These are phyloP conservation scores for Genyomyrus donnyi DNA, from an alignment of 2,113 vertebrate species.

Conservation along the genomic window DNA sequence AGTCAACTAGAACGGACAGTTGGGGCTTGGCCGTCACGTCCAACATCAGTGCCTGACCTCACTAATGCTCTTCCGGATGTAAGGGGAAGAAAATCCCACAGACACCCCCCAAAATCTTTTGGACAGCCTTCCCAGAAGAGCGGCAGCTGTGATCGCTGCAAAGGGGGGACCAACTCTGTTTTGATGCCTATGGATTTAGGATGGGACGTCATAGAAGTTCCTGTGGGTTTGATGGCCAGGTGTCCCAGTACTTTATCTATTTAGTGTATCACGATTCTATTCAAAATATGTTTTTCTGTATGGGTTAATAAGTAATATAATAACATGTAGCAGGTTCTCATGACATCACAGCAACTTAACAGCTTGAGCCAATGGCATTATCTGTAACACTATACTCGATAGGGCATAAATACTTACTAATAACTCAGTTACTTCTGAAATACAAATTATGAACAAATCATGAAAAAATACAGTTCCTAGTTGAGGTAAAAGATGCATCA, in stretches of 20 bases:
- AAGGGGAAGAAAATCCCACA: not conserved
- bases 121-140: not conserved
- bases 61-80: not conserved
- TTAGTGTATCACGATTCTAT: not conserved
- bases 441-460: not conserved
- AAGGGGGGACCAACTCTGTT: not conserved
- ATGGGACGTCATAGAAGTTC: not conserved
- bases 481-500: no score
- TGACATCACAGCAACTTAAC: not conserved
- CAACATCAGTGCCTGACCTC: not conserved
- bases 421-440: not conserved
- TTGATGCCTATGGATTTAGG: not conserved
- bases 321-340: not conserved
- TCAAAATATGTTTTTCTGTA: not conserved
- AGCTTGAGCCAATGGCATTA: not conserved
- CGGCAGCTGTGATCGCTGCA: not conserved
- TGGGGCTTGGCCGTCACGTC: no score
- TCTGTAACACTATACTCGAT: not conserved
- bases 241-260: not conserved
- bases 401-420: not conserved
- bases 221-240: not conserved
- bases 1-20: no score
- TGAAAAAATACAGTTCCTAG: not conserved
- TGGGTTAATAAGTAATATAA: not conserved
- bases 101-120: not conserved